These are phyloP conservation scores for Machimus atricapillus DNA, from an alignment of 2,888 invertebrate genomes.

Conservation along the genomic window DNA sequence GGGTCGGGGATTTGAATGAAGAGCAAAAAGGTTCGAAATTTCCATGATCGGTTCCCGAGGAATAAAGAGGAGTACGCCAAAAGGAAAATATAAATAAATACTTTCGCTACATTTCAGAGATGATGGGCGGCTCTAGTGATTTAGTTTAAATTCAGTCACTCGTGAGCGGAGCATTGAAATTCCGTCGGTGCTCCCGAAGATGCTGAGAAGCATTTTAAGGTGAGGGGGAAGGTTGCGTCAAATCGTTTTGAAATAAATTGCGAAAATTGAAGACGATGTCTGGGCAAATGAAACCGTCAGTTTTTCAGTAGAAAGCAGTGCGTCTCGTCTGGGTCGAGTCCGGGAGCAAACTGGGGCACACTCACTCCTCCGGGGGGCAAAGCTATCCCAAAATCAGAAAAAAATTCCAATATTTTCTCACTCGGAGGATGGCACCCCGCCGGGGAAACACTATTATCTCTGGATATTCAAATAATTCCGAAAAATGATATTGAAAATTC, in stretches of 20 bases:
- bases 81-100: background rate
- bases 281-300: background rate
- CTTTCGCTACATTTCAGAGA: background rate
- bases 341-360: background rate
- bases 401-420: background rate
- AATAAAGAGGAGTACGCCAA: background rate
- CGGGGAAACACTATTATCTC: background rate
- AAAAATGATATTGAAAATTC: conserved; percentile 33
- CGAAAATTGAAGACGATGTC: background rate
- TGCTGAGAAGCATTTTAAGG: background rate
- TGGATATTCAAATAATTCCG: background rate
- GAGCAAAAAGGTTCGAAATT: background rate
- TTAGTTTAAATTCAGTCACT: background rate
- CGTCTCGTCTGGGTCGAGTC: background rate
- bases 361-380: background rate
- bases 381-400: background rate
- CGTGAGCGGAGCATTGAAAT: background rate
- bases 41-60: background rate
- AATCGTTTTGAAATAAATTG: background rate
- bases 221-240: background rate
- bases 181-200: background rate
- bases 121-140: background rate
- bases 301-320: background rate
- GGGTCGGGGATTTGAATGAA: background rate
- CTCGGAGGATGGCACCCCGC: background rate